Evolutionary conservation across 2,113 vertebrate species (phyloP).

Genomic region (Lophura nycthemera): DNA sequence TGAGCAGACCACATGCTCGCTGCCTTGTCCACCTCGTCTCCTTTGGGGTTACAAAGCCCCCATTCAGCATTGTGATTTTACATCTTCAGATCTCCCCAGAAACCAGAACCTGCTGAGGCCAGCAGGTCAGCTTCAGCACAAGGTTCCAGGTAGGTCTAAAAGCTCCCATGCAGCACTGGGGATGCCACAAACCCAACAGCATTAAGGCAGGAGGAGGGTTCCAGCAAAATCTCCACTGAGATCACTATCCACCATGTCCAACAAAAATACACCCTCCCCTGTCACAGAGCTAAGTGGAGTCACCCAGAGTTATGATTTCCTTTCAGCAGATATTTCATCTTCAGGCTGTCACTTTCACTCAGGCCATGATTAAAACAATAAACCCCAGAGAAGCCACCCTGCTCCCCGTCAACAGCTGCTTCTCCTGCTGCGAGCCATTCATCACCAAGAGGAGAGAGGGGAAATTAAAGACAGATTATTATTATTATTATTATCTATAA

Average conservation of each 20-base stretch:
- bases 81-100: background rate
- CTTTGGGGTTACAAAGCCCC: background rate
- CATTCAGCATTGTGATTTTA: fast-evolving
- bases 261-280: conserved; percentile 51
- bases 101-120: fast-evolving
- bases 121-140: background rate
- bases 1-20: background rate
- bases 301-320: conserved; percentile 72
- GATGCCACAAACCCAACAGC: background rate
- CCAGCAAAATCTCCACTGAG: background rate
- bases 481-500: background rate
- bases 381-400: conserved; percentile 57
- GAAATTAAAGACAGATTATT: conserved; percentile 79
- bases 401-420: conserved; percentile 63
- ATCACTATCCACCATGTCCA: background rate
- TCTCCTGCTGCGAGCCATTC: conserved; percentile 5
- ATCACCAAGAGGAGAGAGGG: conserved; percentile 35
- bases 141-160: background rate
- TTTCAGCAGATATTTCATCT: conserved; percentile 74
- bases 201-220: background rate
- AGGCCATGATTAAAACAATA: conserved; percentile 83
- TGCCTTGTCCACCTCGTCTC: background rate
- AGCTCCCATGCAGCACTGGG: background rate
- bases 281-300: conserved; percentile 68
- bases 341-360: conserved; percentile 76